Evolutionary conservation across 1,140 invertebrate genomes (phyloP), one percentile per base, ranked within the genome.

Genomic region (Drosophila tristis): DNA sequence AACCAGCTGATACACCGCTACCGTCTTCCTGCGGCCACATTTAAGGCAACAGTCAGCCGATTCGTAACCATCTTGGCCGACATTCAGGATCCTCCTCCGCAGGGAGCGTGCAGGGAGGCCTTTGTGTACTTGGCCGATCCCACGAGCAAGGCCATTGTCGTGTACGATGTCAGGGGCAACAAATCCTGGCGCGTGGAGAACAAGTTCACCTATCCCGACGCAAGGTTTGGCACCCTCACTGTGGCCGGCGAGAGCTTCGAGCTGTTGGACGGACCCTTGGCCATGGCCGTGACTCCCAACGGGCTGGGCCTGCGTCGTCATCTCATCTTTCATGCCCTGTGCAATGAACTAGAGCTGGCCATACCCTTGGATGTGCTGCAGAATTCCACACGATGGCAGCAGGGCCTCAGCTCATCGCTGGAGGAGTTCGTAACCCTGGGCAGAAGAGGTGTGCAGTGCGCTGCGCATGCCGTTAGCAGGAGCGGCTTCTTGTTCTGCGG

Each of bases 101-200:
- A 75, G 7, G 80, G 90, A 0, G 91, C 93, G n/a, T 96, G 96
- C 77, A 43, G 75, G 0, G 92, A 95, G 44, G 94, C 95, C 0
- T 95, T 93, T 64, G 95, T 96, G 9, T 97, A 97, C 74, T 93
- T 96, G 7, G 95, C 96, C 0, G 96, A 97, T 76, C 95, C 96
- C 2, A 93, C 94, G 0, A 94, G 93, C 2, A 96, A 93, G 82
- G 93, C 93, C 0, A 68, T 97, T 1, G 80, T 96, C 0, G 95
- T 97, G 4, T 95, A 96, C 62, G 95, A 96, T 80, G 93, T 94
- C 1, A 64, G 74, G 0, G 90, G 90, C 2, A 77, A 93, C 20
- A 92, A 74, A 26, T 95, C 95, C 0, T 96, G 96, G 96, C 94
- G 93, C 58, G 93, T 95, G 16, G 92, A 91, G 1, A 95, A 96